Evolutionary conservation across 1,140 invertebrate species (phyloP).

Genomic region (Lamellibrachia luymesi): DNA sequence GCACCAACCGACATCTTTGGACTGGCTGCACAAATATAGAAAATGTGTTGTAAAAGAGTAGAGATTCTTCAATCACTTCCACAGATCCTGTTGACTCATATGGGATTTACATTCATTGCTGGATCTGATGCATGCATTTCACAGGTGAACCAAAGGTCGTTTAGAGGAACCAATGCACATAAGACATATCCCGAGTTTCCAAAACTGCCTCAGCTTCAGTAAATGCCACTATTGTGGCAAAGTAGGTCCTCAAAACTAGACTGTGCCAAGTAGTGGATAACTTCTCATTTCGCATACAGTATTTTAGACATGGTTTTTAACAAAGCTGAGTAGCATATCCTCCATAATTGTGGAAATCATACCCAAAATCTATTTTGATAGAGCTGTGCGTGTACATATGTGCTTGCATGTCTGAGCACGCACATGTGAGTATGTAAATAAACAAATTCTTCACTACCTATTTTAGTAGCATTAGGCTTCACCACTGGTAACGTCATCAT

Average conservation of each 20-base stretch:
- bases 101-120: too few relatives aligned
- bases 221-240: background rate
- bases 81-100: too few relatives aligned
- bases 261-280: background rate
- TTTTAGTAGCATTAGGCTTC: slow-evolving; percentile 46
- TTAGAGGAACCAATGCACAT: background rate
- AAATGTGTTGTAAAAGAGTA: background rate
- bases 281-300: background rate
- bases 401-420: too few relatives aligned
- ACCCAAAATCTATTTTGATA: background rate
- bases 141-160: too few relatives aligned
- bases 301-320: too few relatives aligned
- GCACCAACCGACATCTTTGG: background rate
- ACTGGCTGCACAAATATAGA: background rate
- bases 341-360: background rate
- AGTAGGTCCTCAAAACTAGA: too few relatives aligned
- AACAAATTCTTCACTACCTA: slow-evolving; percentile 30
- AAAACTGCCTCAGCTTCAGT: background rate
- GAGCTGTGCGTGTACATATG: background rate
- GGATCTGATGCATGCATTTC: too few relatives aligned
- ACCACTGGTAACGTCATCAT: slow-evolving; percentile 26
- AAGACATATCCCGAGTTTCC: background rate
- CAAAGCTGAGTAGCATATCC: too few relatives aligned
- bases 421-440: too few relatives aligned
- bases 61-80: background rate